Evolutionary conservation across 2,888 invertebrate genomes (phyloP), one percentile per base, ranked within the genome.

Genomic region (Phymatocera aterrima): DNA sequence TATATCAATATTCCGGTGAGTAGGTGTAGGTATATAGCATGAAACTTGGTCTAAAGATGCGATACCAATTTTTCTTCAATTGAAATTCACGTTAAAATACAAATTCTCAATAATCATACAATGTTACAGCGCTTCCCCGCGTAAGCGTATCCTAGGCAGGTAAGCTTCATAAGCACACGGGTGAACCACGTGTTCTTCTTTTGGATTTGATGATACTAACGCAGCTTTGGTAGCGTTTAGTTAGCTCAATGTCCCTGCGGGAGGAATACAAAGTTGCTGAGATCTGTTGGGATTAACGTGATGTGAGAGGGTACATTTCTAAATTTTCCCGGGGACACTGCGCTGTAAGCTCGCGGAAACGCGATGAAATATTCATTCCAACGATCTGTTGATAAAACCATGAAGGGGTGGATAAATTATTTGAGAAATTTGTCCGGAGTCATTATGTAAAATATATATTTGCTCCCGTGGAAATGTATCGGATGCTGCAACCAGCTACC

Each of bases 391-490:
- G 24, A 68, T 40, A 34, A 43, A 28, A 28, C 24, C 12, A 12
- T 21, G 24, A 46, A 68, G 46, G 37, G 34, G 37, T 64, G 37
- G 61, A n/a, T 43, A 68, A 43, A 40, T n/a, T 68, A 68, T 43
- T 68, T 46, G 43, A 68, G 43, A 68, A 68, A 68, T 68, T 68
- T 46, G 8, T 68, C 46, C 68, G 21, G 31, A 68, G 68, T 12
- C 24, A 46, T n/a, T 4, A 28, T 68, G n/a, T 24, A n/a, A 46
- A 43, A 43, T 15, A 46, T 68, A 15, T 28, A 4, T 68, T 8
- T 68, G 12, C 21, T 46, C 24, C 10, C 10, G 24, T 43, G 2
- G 18, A 68, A 65, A 43, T n/a, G 8, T 37, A 8, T 34, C 64
- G 37, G n/a, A 18, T 37, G 18, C 18, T 37, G 21, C 64, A 37